Percentiles rank a stretch among this genome's conserved stretches.
phyloP scores from a whole-genome alignment of 2,113 vertebrate genomes.

The Loxodonta africana region DNA sequence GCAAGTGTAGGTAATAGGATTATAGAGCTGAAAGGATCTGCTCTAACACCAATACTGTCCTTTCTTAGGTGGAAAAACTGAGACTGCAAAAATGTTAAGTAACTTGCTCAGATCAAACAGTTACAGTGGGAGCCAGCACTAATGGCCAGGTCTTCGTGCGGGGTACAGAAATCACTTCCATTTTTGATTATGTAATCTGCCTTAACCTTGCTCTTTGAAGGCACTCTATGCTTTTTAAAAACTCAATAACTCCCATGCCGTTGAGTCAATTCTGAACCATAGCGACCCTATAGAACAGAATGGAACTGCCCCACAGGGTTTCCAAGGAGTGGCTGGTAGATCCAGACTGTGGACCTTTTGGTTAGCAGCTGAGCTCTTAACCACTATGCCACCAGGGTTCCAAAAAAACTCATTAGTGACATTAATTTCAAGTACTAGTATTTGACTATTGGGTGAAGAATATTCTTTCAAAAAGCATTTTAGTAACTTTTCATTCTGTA shows the following conservation, averaged over 20 bases:
- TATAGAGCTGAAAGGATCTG: neutral
- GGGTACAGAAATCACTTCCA: neutral
- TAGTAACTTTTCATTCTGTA: neutral
- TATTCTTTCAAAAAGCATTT: neutral
- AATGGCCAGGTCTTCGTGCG: neutral
- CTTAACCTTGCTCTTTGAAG: neutral
- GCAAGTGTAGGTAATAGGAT: neutral
- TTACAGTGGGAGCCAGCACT: neutral
- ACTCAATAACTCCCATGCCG: too few species aligned
- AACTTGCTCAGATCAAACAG: neutral
- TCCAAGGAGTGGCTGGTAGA: too few species aligned
- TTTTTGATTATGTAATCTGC: neutral
- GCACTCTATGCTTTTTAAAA: neutral
- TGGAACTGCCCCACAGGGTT: too few species aligned
- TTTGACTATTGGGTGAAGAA: neutral
- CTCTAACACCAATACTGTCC: neutral
- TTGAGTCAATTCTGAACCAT: too few species aligned
- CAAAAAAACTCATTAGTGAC: neutral
- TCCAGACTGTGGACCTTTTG: too few species aligned
- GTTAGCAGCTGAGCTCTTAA: too few species aligned
- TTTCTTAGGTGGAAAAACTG: neutral
- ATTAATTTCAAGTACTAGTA: neutral
- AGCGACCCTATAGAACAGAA: too few species aligned
- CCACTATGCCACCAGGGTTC: too few species aligned
- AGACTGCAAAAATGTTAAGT: neutral